A percentile compares a stretch with the other conserved stretches of the same genome.
These are phyloP conservation scores for Trachythela sp. DNA, from an alignment of 64 coral and sea anemone genomes.

Conservation along the genomic window DNA sequence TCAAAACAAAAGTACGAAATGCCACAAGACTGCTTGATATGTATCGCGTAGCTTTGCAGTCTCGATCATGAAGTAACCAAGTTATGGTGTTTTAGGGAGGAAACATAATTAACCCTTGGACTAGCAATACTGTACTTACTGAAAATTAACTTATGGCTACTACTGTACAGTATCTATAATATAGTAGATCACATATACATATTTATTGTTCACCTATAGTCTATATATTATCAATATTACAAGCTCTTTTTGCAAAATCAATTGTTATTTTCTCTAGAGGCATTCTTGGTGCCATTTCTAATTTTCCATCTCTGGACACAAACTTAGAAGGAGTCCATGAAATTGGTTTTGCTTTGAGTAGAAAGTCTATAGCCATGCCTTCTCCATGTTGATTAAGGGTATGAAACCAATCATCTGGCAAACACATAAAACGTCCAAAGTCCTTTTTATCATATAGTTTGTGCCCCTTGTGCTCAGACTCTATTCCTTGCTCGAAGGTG, in stretches of 20 bases:
- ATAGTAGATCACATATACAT: neutral
- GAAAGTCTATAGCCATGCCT: constrained; percentile 23
- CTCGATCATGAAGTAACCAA: neutral
- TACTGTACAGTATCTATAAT: no score
- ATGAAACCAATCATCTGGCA: constrained; percentile 34
- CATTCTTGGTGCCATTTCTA: constrained; percentile 7
- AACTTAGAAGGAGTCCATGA: neutral
- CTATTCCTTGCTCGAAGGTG: neutral
- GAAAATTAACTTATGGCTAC: no score
- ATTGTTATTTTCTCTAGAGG: constrained; percentile 13
- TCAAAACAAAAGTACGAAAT: neutral
- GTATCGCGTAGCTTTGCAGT: neutral
- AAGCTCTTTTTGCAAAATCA: constrained; percentile 26
- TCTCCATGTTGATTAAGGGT: constrained; percentile 23
- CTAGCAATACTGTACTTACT: no score
- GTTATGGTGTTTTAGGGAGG: neutral
- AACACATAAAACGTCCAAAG: neutral
- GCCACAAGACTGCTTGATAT: neutral
- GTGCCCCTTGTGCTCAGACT: neutral
- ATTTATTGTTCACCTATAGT: neutral
- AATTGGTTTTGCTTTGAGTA: constrained; percentile 28
- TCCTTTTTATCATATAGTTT: neutral
- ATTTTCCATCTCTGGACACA: neutral
- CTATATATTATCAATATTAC: neutral
- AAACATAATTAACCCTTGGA: no score